Conservation (phyloP, 2,888 invertebrate species). For the Mechanitis messenoides region DNA sequence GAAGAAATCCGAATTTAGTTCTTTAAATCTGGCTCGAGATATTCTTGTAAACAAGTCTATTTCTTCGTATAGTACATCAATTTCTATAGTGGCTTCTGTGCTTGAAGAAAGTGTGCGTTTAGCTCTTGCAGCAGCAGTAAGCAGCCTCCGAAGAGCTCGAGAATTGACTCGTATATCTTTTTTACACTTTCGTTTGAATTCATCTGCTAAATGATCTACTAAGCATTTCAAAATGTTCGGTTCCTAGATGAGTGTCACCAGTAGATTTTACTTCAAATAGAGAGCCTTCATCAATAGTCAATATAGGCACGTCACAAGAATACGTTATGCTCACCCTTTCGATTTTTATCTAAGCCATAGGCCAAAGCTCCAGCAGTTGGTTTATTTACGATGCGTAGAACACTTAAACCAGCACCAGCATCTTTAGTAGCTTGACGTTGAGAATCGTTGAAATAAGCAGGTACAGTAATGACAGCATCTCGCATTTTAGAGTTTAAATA, state of each 20-base stretch:
- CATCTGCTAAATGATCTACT: constrained; percentile 80
- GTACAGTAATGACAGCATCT: constrained; percentile 88
- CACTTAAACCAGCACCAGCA: constrained; percentile 88
- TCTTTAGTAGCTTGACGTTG: constrained; percentile 88
- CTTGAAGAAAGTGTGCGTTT: constrained; percentile 86
- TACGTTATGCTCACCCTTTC: constrained; percentile 79
- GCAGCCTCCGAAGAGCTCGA: constrained; percentile 80
- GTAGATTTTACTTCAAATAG: constrained; percentile 88
- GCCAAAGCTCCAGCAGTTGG: constrained; percentile 86
- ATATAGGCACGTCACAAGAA: constrained; percentile 88
- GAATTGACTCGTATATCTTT: constrained; percentile 82
- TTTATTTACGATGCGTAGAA: constrained; percentile 88
- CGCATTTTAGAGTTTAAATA: constrained; percentile 80
- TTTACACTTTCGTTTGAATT: constrained; percentile 82
- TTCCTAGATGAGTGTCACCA: constrained; percentile 89
- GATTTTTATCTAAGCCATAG: constrained; percentile 82
- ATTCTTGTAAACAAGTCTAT: constrained; percentile 82
- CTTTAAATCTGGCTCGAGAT: constrained; percentile 85
- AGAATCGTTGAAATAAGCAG: constrained; percentile 86
- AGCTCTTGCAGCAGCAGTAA: constrained; percentile 86
- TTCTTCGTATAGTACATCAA: constrained; percentile 85
- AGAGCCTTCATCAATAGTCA: constrained; percentile 87
- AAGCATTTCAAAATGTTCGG: constrained; percentile 82
- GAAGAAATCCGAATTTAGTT: constrained; percentile 83
- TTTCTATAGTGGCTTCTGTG: constrained; percentile 84